phyloP scores from a whole-genome alignment of 2,888 invertebrate species.

The Sycophila texana region DNA sequence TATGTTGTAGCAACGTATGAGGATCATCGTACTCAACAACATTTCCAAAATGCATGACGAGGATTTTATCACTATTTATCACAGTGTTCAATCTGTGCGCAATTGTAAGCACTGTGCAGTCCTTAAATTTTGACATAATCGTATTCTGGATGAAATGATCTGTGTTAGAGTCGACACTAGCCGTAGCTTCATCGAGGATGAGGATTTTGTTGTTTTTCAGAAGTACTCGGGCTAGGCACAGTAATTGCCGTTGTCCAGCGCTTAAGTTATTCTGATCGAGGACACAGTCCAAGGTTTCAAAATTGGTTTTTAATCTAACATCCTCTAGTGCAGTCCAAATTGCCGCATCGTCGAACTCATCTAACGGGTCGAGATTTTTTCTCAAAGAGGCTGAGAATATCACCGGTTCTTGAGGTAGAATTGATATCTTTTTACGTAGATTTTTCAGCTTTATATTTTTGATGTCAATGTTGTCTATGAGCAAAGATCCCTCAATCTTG shows the following conservation, averaged over 20 bases:
- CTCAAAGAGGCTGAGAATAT: constrained; percentile 78
- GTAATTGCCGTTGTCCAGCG: constrained; percentile 91
- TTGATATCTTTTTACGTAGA: constrained; percentile 75
- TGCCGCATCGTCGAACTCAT: constrained; percentile 75
- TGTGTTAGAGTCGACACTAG: constrained; percentile 91
- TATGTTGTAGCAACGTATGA: constrained; percentile 78
- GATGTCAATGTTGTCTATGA: constrained; percentile 82
- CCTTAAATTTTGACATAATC: constrained; percentile 77
- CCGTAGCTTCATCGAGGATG: constrained; percentile 94
- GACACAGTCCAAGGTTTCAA: constrained; percentile 77
- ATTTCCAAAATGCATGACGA: constrained; percentile 78
- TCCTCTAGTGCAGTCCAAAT: constrained; percentile 78
- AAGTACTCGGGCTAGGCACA: constrained; percentile 92
- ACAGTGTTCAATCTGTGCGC: constrained; percentile 80
- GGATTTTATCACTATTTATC: constrained; percentile 79
- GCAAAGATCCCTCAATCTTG: constrained; percentile 81
- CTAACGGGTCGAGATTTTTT: constrained; percentile 83
- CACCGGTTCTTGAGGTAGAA: constrained; percentile 80
- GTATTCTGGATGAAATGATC: constrained; percentile 78
- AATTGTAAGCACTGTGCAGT: constrained; percentile 80
- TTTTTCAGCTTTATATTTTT: constrained; percentile 53
- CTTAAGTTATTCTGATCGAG: constrained; percentile 85
- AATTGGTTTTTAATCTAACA: constrained; percentile 84
- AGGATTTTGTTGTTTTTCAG: constrained; percentile 89
- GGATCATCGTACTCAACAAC: constrained; percentile 83